Base-by-base conservation (phyloP, 1,140 invertebrate species). In the Planococcus citri region DNA sequence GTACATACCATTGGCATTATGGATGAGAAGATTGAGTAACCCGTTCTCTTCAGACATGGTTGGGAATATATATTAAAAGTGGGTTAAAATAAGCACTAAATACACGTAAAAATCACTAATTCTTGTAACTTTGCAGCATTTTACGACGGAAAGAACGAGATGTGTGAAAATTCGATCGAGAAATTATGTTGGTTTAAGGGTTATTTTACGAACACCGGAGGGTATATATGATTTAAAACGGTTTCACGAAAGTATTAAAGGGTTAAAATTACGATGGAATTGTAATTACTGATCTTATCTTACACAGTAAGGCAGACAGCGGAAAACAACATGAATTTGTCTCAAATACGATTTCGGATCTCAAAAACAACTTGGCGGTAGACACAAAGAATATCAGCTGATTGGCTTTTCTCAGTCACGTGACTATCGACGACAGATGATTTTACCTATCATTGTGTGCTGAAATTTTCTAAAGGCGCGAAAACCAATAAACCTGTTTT, bases 301-400 rank as follows among this genome's bases (percentile, higher is more conserved):
- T 9, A 64, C 60, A 25, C 21, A 64, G n/a, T 64, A 25, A 4
- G 25, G 2, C 22, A 22, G 9, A 9, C 24, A 14, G 60, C 25
- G 60, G 60, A 64, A 64, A 24, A 64, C 60, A 24, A 64, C 60
- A 27, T 25, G 60, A 64, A 64, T 25, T 24, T 64, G 10, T 6
- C 10, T 64, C 3, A 14, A 64, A 17, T 25, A 10, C 21, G 17
- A 64, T 25, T 64, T 64, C 25, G 22, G 60, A 58, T 20, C 60
- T 64, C 60, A 64, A 64, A 64, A 64, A 64, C 60, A 64, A 64
- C 60, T 64, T 64, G 60, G 60, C 60, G 60, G 60, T 64, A 64
- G 60, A 25, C 60, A 64, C 60, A 64, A 64, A 64, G 60, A 64
- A 64, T 64, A 64, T 64, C 60, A 64, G 60, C 60, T 64, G 60